Conservation (phyloP, 2,888 invertebrate genomes). For the Drosophila ustulata region DNA sequence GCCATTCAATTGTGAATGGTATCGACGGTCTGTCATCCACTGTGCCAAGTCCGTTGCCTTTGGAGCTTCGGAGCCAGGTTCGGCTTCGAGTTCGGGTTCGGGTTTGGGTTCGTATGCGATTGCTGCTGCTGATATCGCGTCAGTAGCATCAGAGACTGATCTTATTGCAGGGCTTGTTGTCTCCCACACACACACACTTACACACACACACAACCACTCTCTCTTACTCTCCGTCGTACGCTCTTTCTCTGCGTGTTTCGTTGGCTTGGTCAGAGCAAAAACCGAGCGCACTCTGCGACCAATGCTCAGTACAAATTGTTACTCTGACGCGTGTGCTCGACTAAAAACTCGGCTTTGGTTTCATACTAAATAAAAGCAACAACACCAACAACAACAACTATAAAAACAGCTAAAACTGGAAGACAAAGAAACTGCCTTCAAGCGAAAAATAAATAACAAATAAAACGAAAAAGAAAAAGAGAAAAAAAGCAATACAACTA, state of each 20-base stretch:
- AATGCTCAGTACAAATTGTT: conserved; percentile 65
- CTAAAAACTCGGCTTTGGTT: conserved; percentile 53
- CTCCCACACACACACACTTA: conserved; percentile 16
- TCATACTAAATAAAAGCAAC: conserved; percentile 18
- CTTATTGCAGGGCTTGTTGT: conserved; percentile 62
- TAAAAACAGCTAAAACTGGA: conserved; percentile 41
- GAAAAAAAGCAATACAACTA: conserved; percentile 31
- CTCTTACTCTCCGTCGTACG: not conserved
- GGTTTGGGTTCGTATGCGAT: conserved; percentile 20
- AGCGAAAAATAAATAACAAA: conserved; percentile 47
- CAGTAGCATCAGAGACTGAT: conserved; percentile 46
- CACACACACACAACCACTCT: conserved; percentile 1
- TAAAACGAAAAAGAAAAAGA: conserved; percentile 26
- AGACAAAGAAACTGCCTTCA: conserved; percentile 70
- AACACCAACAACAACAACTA: conserved; percentile 25
- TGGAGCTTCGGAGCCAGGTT: conserved; percentile 1
- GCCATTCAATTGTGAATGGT: conserved; percentile 3
- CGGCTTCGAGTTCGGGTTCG: conserved; percentile 23
- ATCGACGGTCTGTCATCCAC: conserved; percentile 23
- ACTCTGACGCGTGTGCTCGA: conserved; percentile 64
- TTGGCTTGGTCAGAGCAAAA: conserved; percentile 58
- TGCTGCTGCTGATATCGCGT: conserved; percentile 44
- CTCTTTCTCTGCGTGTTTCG: conserved; percentile 8
- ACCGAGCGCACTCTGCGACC: conserved; percentile 32
- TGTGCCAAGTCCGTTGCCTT: conserved; percentile 45